Evolutionary conservation across 2,797 vertebrate genomes (phyloP), one percentile per base, ranked within the genome.

Genomic region (Brachyrhaphis roseni): DNA sequence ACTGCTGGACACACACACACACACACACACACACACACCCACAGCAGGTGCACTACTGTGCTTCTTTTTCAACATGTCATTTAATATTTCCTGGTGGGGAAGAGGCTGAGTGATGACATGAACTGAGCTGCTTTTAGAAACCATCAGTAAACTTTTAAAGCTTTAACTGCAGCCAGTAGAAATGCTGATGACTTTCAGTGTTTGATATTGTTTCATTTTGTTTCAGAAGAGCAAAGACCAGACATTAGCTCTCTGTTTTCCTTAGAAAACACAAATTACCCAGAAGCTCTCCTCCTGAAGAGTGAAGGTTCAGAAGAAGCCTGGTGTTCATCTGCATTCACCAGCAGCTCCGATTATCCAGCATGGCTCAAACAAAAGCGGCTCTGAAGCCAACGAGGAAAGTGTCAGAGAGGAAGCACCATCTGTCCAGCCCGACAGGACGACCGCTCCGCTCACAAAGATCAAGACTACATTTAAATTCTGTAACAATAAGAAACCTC

Each of bases 321-420:
- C 36, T 6, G 39, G 39, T 26, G 46, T 78, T 87, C 73, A 70
- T 68, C 78, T 81, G 72, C 72, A 66, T 79, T 68, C 64, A 70
- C 16, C 15, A 85, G 71, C 77, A 75, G 78, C 39, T 53, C 62
- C 16, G 11, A 34, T 80, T 51, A 64, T 59, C 57, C 6, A 16
- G 34, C 31, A 1, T 72, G 47, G 41, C 51, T 8, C 71, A 76
- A 77, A 85, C 79, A 83, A 75, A 75, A n/a, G 26, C 2, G 23
- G 28, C 36, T 59, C n/a, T 72, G 39, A 23, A 77, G 87, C 81
- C 84, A 82, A 18, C 59, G 0, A 28, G 64, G 88, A 80, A 16
- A 83, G 84, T 77, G 78, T 82, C 84, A 46, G 74, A 71, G 85
- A 86, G 84, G 82, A 82, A 74, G 72, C 79, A 16, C 62, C 88